These are phyloP conservation scores for Actinia equina DNA, from an alignment of 64 coral and sea anemone genomes.

Conservation along the genomic window DNA sequence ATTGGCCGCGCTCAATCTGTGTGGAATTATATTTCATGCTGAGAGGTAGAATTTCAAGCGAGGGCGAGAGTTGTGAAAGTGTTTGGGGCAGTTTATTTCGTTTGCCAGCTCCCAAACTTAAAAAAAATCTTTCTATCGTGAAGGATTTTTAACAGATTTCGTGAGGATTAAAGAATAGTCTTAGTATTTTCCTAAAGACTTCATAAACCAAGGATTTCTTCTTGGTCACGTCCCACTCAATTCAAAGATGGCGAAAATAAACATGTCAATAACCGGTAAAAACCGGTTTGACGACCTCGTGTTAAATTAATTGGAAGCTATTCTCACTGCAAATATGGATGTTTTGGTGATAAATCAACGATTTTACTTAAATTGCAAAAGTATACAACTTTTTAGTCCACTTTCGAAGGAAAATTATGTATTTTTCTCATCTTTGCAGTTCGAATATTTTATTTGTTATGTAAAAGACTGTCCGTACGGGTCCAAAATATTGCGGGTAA, in stretches of 20 bases:
- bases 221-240: background rate
- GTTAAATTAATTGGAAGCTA: background rate
- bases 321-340: background rate
- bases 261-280: background rate
- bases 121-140: background rate
- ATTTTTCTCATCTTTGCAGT: background rate
- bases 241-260: background rate
- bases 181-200: background rate
- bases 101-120: background rate
- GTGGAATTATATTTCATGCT: background rate
- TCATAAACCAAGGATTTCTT: background rate
- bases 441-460: background rate
- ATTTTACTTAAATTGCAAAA: background rate
- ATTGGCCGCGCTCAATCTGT: background rate
- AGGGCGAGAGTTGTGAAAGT: background rate
- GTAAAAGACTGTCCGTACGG: background rate
- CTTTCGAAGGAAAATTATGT: background rate
- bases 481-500: background rate
- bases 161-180: background rate
- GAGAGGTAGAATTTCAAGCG: background rate
- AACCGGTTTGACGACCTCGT: slow-evolving; percentile 5
- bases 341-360: background rate
- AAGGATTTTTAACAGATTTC: background rate
- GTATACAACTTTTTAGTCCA: background rate
- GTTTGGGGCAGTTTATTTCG: background rate